Evolutionary conservation across 2,888 invertebrate species (phyloP).

Genomic region (Melitaea athalia): DNA sequence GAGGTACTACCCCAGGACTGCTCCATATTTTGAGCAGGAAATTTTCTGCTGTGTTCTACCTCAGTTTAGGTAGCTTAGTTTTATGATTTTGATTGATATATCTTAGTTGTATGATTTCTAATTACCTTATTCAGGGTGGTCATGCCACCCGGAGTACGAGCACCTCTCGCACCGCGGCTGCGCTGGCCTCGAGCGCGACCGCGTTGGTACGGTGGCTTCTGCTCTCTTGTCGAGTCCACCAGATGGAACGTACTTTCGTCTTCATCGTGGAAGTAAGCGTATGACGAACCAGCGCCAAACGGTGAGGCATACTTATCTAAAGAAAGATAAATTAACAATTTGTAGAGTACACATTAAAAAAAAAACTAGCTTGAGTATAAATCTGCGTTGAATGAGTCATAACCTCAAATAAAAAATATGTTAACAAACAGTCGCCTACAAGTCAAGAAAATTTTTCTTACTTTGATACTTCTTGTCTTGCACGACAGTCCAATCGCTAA

Average conservation of each 20-base stretch:
- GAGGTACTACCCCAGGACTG: too few relatives aligned
- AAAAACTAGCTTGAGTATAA: neutral
- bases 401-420: constrained; percentile 38
- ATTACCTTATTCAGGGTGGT: constrained; percentile 90
- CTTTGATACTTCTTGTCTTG: constrained; percentile 97
- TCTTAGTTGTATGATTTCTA: constrained; percentile 46
- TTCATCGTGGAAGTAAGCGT: constrained; percentile 99
- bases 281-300: constrained; percentile 97
- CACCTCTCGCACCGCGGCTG: constrained; percentile 87
- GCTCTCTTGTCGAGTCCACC: constrained; percentile 95
- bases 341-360: neutral
- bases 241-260: constrained; percentile 99
- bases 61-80: neutral
- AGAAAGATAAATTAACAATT: constrained; percentile 18
- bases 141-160: constrained; percentile 87
- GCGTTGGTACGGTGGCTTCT: constrained; percentile 95
- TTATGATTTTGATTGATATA: neutral
- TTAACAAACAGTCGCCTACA: neutral
- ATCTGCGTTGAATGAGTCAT: constrained; percentile 13
- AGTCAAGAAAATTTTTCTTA: constrained; percentile 72
- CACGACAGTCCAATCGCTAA: constrained; percentile 99
- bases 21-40: too few relatives aligned
- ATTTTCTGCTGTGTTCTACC: too few relatives aligned
- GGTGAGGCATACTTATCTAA: constrained; percentile 94
- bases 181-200: constrained; percentile 93